phyloP scores from a whole-genome alignment of 2,888 invertebrate genomes.

The Teinopalpus imperialis region DNA sequence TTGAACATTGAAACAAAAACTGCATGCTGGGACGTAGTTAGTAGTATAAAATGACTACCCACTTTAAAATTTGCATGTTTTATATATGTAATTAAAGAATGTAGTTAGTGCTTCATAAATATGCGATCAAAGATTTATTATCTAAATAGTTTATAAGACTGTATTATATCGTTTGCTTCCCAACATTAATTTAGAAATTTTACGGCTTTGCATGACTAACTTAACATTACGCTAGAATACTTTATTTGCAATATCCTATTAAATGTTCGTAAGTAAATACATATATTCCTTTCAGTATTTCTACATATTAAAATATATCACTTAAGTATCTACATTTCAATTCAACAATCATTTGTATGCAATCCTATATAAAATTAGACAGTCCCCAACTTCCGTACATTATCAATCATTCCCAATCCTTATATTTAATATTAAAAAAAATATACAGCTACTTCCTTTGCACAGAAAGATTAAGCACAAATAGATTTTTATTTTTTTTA shows the following conservation, averaged over 20 bases:
- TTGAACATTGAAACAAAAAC: neutral
- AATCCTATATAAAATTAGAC: neutral
- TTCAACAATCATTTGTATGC: neutral
- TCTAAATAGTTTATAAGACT: slow-evolving; percentile 9
- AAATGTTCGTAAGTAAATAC: slow-evolving; percentile 13
- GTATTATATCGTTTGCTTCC: slow-evolving; percentile 9
- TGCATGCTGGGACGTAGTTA: slow-evolving; percentile 14
- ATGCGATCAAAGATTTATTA: slow-evolving; percentile 10
- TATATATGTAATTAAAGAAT: no score
- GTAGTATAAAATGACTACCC: slow-evolving; percentile 9
- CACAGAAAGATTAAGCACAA: no score
- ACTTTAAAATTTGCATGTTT: slow-evolving; percentile 14
- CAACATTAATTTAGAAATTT: slow-evolving; percentile 11
- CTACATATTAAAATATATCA: slow-evolving; percentile 2
- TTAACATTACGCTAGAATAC: slow-evolving; percentile 15
- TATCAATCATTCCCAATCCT: slow-evolving; percentile 4
- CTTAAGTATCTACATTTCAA: slow-evolving; percentile 10
- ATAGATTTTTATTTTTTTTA: no score
- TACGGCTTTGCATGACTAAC: slow-evolving; percentile 26
- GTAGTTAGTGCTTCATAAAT: slow-evolving; percentile 19
- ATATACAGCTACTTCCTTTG: no score
- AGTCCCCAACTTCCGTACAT: neutral
- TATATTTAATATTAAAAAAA: slow-evolving; percentile 3
- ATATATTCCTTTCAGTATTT: slow-evolving; percentile 10
- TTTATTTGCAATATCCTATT: slow-evolving; percentile 2